Evolutionary conservation across 1,140 invertebrate genomes (phyloP), one percentile per base, ranked within the genome.

Genomic region (Pseudomyrmex flavicornis): DNA sequence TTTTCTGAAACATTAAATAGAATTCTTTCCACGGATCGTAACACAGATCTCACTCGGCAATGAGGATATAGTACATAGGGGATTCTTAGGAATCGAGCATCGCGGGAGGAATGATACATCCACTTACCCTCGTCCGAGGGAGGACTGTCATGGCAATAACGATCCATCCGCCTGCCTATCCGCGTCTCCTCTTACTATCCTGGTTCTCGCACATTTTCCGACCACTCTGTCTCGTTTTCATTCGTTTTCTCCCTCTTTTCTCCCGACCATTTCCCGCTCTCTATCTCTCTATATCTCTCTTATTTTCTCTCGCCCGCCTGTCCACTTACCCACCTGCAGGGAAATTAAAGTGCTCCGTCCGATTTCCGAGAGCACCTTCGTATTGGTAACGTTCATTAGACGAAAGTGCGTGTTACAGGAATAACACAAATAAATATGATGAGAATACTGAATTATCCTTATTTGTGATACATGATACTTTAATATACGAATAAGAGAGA

Each of bases 91-190:
- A 77, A 88, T 88, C 82, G 76, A 88, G 84, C 82, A 73, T 66
- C 83, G 35, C 72, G 66, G 69, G 59, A 80, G 62, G 13, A 79
- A 77, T 76, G 87, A 88, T 89, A 83, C 50, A 76, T 79, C 65
- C 80, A 48, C 68, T 84, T 82, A 75, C 77, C 83, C 83, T 85
- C 87, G 83, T 59, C 73, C 85, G 73, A 72, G 46, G 75, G 82
- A 83, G 56, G 62, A 90, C 87, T 88, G 89, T 90, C 87, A 90
- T 89, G 89, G 89, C 85, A 90, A 90, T 89, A 87, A 90, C 89
- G 89, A 90, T 90, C 87, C 86, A 90, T 85, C 22, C 79, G 82
- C 65, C 76, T 77, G 76, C 76, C 80, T 85, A 85, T 87, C 77
- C 72, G 65, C 74, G 52, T 12, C 82, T 63, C 74, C 48, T 72